phyloP scores from a whole-genome alignment of 2,888 invertebrate genomes.

The Mylabris sibirica region DNA sequence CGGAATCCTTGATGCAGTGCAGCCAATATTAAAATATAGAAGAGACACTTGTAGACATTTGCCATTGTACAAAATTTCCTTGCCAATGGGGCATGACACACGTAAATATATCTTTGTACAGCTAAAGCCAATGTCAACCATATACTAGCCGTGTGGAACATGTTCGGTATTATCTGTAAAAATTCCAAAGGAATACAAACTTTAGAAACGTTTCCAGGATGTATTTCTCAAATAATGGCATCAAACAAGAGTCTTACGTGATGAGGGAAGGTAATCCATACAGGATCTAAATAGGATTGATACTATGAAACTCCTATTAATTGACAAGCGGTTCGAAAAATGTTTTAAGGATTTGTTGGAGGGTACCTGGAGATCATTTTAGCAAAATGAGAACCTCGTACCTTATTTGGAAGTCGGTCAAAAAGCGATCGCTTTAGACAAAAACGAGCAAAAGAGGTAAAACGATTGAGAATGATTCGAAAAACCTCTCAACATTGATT shows the following conservation, averaged over 20 bases:
- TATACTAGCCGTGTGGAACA: constrained; percentile 93
- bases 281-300: no score
- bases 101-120: constrained; percentile 93
- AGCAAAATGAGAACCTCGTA: no score
- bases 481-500: no score
- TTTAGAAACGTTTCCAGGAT: not conserved
- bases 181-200: not conserved
- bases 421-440: no score
- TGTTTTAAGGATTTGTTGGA: no score
- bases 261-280: not conserved
- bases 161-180: constrained; percentile 75
- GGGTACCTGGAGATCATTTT: no score
- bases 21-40: constrained; percentile 80
- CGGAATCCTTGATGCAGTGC: constrained; percentile 83
- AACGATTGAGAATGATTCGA: no score
- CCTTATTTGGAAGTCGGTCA: no score
- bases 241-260: constrained; percentile 10
- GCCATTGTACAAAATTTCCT: constrained; percentile 79
- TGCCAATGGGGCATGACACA: constrained; percentile 90
- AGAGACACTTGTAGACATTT: constrained; percentile 79
- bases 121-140: constrained; percentile 93
- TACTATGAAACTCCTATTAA: no score
- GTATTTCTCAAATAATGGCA: not conserved
- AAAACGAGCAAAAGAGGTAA: no score
- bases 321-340: no score